A percentile compares a stretch with the other conserved stretches of the same genome.
phyloP scores from a whole-genome alignment of 2,888 invertebrate species.

The Psylliodes chrysocephalus region DNA sequence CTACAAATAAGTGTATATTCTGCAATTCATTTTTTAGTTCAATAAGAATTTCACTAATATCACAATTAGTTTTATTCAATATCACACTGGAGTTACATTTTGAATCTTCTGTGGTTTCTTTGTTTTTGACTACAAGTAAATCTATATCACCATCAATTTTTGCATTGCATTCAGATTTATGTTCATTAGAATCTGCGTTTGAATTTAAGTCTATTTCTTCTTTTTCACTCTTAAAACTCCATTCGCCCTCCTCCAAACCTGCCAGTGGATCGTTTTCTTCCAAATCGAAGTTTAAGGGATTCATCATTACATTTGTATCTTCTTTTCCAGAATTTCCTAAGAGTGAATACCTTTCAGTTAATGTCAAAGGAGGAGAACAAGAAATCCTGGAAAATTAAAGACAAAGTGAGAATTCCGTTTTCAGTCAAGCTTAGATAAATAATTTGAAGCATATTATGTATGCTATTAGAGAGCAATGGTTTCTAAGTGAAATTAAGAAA shows the following conservation, averaged over 20 bases:
- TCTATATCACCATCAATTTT: constrained; percentile 43
- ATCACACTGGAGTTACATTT: constrained; percentile 43
- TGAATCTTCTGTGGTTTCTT: constrained; percentile 18
- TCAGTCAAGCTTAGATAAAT: too few relatives aligned
- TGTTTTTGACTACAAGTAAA: constrained; percentile 8
- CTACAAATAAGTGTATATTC: constrained; percentile 33
- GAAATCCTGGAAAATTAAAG: not conserved
- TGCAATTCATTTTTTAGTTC: constrained; percentile 41
- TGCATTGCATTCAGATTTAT: constrained; percentile 2
- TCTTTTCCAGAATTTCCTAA: constrained; percentile 19
- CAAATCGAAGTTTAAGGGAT: constrained; percentile 17
- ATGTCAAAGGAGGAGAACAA: constrained; percentile 6
- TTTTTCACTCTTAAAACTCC: not conserved
- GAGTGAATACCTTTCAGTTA: constrained; percentile 6
- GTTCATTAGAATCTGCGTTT: not conserved
- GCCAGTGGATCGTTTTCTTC: not conserved
- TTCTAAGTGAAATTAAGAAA: too few relatives aligned
- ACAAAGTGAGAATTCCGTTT: too few relatives aligned
- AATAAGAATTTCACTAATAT: constrained; percentile 40
- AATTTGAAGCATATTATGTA: too few relatives aligned
- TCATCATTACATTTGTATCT: constrained; percentile 23
- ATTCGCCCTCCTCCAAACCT: not conserved
- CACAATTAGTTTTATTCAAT: constrained; percentile 43
- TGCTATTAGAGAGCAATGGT: too few relatives aligned
- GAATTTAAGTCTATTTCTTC: not conserved